These are phyloP conservation scores for Scaptodrosophila latifasciaeformis DNA, from an alignment of 2,888 invertebrate genomes.

Conservation along the genomic window DNA sequence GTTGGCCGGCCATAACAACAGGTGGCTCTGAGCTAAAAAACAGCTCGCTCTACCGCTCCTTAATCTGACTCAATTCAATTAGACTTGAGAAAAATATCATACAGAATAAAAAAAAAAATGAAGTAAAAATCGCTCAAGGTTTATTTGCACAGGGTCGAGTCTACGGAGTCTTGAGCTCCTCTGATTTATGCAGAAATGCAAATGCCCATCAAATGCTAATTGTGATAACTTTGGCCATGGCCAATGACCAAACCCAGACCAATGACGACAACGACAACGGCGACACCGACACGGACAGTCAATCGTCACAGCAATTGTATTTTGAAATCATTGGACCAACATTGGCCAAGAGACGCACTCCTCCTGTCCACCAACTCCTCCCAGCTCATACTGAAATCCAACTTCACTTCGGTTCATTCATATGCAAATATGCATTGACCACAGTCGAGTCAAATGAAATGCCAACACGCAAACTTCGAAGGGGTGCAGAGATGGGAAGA, in stretches of 20 bases:
- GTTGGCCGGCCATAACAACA: constrained; percentile 28
- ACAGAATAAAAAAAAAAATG: neutral
- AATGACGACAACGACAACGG: too few relatives aligned
- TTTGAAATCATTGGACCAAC: constrained; percentile 46
- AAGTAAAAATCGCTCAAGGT: constrained; percentile 1
- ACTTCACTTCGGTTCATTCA: constrained; percentile 46
- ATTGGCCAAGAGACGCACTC: constrained; percentile 16
- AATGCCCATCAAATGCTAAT: constrained; percentile 67
- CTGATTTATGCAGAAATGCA: constrained; percentile 61
- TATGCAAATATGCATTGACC: constrained; percentile 60
- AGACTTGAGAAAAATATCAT: neutral
- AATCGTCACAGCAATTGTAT: constrained; percentile 58
- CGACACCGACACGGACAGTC: constrained; percentile 31
- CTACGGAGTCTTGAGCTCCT: neutral
- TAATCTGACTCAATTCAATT: constrained; percentile 37
- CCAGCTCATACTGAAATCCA: neutral
- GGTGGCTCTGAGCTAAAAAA: constrained; percentile 16
- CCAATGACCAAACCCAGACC: constrained; percentile 4
- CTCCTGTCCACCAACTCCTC: constrained; percentile 30
- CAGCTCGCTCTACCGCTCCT: constrained; percentile 13
- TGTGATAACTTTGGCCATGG: constrained; percentile 42
- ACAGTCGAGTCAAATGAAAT: constrained; percentile 64
- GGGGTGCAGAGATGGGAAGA: too few relatives aligned
- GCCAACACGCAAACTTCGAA: constrained; percentile 52
- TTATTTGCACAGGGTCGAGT: neutral